phyloP scores from a whole-genome alignment of 2,797 vertebrate species.

The Labroides dimidiatus region DNA sequence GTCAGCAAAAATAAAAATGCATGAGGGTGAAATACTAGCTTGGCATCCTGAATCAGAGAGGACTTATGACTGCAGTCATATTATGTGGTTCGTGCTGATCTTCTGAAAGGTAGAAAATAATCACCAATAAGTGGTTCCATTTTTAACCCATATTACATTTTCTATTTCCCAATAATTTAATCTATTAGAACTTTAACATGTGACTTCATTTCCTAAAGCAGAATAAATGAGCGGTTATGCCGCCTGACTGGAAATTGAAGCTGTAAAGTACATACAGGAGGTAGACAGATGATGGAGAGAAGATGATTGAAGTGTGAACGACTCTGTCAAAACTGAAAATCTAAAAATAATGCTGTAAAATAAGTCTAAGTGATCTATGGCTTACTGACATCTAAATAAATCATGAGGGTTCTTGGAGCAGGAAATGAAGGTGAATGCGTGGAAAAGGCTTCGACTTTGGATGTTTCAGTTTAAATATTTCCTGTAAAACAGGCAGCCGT shows the following conservation, averaged over 20 bases:
- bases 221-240: conserved; percentile 17
- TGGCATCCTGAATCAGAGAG: conserved; percentile 39
- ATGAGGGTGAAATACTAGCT: conserved; percentile 50
- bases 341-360: neutral
- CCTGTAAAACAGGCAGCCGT: neutral
- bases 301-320: conserved; percentile 1
- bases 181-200: conserved; percentile 15
- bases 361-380: neutral
- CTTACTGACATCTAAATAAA: neutral
- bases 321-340: conserved; percentile 2
- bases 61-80: conserved; percentile 23
- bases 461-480: conserved; percentile 1
- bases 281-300: conserved; percentile 15
- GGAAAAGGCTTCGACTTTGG: neutral
- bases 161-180: conserved; percentile 29
- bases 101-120: conserved; percentile 29
- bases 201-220: conserved; percentile 31
- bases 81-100: conserved; percentile 31
- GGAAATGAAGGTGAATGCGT: neutral
- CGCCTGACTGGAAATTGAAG: conserved; percentile 43
- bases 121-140: conserved; percentile 26
- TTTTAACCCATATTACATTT: conserved; percentile 29
- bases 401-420: neutral
- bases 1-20: conserved; percentile 63
- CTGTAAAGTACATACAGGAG: neutral